Evolutionary conservation across 1,140 invertebrate species (phyloP).

Genomic region (Zaprionus taronus): DNA sequence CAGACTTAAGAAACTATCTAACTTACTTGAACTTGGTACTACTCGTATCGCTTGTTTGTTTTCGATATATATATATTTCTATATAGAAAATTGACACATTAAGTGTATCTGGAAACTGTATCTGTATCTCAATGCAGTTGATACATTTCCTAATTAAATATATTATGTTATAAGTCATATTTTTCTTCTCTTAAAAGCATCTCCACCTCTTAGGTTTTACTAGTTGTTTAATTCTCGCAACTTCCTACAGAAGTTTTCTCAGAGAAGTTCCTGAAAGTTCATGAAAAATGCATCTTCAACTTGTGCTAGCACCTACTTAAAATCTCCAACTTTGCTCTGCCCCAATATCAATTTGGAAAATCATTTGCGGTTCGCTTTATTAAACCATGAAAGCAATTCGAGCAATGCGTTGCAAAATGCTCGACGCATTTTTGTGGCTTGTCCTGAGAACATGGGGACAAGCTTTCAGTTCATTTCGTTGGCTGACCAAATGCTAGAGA

Average conservation of each 20-base stretch:
- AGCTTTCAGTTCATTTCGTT: slow-evolving; percentile 12
- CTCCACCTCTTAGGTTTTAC: neutral
- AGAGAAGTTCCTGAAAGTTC: neutral
- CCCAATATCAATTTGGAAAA: slow-evolving; percentile 24
- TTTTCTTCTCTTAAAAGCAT: neutral
- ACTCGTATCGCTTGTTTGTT: too few relatives aligned
- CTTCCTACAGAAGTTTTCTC: neutral
- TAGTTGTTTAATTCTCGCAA: neutral
- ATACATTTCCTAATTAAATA: too few relatives aligned
- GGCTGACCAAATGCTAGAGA: slow-evolving; percentile 25
- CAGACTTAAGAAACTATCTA: neutral
- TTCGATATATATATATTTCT: too few relatives aligned
- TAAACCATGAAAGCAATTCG: neutral
- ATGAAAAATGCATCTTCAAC: neutral
- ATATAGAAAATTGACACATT: too few relatives aligned
- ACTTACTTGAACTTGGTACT: neutral
- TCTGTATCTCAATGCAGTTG: too few relatives aligned
- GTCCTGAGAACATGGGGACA: slow-evolving; percentile 2
- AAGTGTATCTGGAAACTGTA: too few relatives aligned
- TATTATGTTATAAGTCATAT: too few relatives aligned
- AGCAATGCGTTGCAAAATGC: neutral
- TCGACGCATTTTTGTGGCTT: slow-evolving; percentile 13
- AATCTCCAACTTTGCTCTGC: neutral
- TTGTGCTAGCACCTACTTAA: neutral
- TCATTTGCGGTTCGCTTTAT: neutral